phyloP scores from a whole-genome alignment of 2,888 invertebrate genomes.

The Volucella zonaria region DNA sequence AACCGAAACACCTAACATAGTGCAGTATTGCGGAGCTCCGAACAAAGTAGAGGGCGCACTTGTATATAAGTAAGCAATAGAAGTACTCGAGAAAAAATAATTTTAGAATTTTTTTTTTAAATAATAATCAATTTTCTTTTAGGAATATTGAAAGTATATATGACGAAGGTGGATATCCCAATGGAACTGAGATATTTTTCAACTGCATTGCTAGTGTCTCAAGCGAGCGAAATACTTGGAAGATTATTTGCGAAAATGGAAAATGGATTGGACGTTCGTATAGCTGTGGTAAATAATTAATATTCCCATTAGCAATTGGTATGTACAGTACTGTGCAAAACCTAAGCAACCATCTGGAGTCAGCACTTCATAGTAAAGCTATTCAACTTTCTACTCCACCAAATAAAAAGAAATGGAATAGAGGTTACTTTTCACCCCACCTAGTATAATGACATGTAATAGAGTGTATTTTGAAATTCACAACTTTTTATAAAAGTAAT shows the following conservation, averaged over 20 bases:
- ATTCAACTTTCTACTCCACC: no score
- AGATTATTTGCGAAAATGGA: slow-evolving; percentile 92
- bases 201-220: slow-evolving; percentile 91
- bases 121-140: not conserved
- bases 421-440: no score
- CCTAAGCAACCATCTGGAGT: no score
- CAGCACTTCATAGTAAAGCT: no score
- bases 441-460: no score
- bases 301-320: slow-evolving; percentile 58
- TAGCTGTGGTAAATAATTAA: slow-evolving; percentile 86
- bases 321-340: no score
- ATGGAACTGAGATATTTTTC: slow-evolving; percentile 92
- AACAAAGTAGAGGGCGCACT: slow-evolving; percentile 90
- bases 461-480: no score
- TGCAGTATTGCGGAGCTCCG: slow-evolving; percentile 81
- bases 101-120: not conserved
- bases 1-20: slow-evolving; percentile 61
- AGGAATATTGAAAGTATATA: slow-evolving; percentile 87
- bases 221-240: slow-evolving; percentile 93
- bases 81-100: not conserved
- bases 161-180: slow-evolving; percentile 88
- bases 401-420: no score
- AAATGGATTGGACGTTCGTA: slow-evolving; percentile 92
- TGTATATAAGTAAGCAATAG: slow-evolving; percentile 84
- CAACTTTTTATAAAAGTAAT: no score